phyloP scores from a whole-genome alignment of 2,113 vertebrate genomes.

The Leiothrix lutea region DNA sequence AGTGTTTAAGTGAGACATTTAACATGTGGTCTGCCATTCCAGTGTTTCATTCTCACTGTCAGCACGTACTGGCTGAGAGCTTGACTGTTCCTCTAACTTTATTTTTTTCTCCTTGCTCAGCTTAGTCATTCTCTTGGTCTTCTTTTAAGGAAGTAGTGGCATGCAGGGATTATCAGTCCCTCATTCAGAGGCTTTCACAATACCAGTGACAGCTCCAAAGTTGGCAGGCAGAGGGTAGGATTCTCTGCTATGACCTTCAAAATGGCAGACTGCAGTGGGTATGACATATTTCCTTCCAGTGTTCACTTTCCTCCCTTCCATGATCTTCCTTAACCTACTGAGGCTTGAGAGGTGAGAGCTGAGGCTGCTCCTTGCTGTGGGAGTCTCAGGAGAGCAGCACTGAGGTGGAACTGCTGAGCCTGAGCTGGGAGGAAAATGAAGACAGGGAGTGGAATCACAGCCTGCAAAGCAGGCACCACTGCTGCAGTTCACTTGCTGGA shows the following conservation, averaged over 20 bases:
- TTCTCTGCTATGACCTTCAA: constrained; percentile 1
- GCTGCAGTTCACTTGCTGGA: accelerated
- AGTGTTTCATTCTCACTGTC: background rate
- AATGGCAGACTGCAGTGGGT: background rate
- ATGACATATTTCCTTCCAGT: background rate
- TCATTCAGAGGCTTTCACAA: background rate
- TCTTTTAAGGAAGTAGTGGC: constrained; percentile 1
- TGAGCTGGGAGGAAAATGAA: constrained; percentile 33
- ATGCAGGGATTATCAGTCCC: background rate
- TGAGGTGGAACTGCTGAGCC: background rate
- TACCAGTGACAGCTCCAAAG: background rate
- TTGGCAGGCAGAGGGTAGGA: background rate
- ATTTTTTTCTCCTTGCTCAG: background rate
- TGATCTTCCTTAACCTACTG: background rate
- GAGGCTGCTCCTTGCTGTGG: background rate
- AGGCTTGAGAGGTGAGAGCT: background rate
- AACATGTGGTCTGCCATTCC: background rate
- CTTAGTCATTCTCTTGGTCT: background rate
- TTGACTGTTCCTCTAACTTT: background rate
- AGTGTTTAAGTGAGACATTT: background rate
- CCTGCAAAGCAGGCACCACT: background rate
- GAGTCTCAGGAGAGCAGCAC: constrained; percentile 34
- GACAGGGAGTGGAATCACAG: background rate
- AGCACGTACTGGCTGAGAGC: background rate
- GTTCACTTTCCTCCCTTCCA: background rate